Evolutionary conservation across 1,140 invertebrate genomes (phyloP).

Genomic region (Caerostris darwini): DNA sequence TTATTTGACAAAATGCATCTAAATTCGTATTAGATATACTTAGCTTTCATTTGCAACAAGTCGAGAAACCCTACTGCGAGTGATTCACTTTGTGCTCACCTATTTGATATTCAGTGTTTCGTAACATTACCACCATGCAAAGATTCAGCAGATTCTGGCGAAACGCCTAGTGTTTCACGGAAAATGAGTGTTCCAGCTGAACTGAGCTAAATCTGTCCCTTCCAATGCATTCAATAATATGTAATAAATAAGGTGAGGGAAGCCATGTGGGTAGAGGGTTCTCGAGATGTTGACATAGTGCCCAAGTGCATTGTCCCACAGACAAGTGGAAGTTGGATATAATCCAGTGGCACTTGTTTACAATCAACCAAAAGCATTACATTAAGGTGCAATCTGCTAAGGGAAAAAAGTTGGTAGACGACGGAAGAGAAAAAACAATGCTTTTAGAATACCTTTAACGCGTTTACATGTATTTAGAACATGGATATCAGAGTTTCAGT

Average conservation of each 20-base stretch:
- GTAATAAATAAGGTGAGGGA: conserved; percentile 53
- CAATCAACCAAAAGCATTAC: background rate
- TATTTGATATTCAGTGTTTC: background rate
- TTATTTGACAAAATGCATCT: too few species aligned
- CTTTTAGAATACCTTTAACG: background rate
- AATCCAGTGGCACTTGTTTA: conserved; percentile 57
- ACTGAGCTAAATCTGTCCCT: conserved; percentile 57
- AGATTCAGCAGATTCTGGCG: conserved; percentile 1
- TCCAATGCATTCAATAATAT: conserved; percentile 44
- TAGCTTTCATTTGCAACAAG: too few species aligned
- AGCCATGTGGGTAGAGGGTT: conserved; percentile 12
- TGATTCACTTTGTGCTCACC: background rate
- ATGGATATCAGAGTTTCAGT: background rate
- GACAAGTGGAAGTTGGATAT: conserved; percentile 56
- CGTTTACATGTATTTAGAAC: background rate
- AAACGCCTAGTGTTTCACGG: conserved; percentile 33
- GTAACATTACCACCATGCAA: background rate
- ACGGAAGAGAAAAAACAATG: background rate
- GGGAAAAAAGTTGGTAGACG: background rate
- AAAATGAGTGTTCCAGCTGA: conserved; percentile 24
- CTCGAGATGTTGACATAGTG: conserved; percentile 44
- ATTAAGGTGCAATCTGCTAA: background rate
- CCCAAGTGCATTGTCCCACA: conserved; percentile 64
- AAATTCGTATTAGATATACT: too few species aligned
- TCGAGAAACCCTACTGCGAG: too few species aligned